A percentile compares a stretch with the other conserved stretches of the same genome.
These are phyloP conservation scores for Hipposideros larvatus DNA, from an alignment of 2,797 vertebrate genomes.

Conservation along the genomic window DNA sequence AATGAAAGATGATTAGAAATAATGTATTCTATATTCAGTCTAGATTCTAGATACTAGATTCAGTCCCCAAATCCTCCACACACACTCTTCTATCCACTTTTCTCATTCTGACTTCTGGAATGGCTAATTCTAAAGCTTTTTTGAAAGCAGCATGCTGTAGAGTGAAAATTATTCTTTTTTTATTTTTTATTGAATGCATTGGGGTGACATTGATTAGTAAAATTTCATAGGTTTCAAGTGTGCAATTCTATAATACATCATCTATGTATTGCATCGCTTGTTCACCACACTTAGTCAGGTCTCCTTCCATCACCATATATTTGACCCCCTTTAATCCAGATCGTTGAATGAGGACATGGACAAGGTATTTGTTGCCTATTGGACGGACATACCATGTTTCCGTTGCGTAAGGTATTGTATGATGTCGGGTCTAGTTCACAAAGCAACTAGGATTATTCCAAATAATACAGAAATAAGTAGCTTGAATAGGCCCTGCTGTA, in stretches of 20 bases:
- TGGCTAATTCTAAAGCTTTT: not conserved
- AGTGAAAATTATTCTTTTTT: not conserved
- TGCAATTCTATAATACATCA: too few relatives aligned
- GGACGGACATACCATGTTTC: not conserved
- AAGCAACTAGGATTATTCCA: not conserved
- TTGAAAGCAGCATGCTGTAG: not conserved
- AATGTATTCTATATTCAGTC: not conserved
- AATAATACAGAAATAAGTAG: not conserved
- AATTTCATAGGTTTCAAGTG: too few relatives aligned
- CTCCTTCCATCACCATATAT: too few relatives aligned
- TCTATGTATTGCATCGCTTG: too few relatives aligned
- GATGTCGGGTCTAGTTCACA: not conserved
- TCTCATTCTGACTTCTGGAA: not conserved
- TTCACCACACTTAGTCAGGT: too few relatives aligned
- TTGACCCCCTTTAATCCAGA: not conserved
- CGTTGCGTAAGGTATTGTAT: not conserved
- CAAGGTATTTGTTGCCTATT: not conserved
- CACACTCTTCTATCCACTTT: too few relatives aligned
- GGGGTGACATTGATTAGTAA: too few relatives aligned
- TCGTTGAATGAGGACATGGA: not conserved
- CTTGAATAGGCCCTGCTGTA: not conserved
- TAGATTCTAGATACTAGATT: not conserved
- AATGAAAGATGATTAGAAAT: not conserved
- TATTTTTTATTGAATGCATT: too few relatives aligned
- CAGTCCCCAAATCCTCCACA: not conserved